phyloP scores from a whole-genome alignment of 2,888 invertebrate species.

The Pardosa pseudoannulata region DNA sequence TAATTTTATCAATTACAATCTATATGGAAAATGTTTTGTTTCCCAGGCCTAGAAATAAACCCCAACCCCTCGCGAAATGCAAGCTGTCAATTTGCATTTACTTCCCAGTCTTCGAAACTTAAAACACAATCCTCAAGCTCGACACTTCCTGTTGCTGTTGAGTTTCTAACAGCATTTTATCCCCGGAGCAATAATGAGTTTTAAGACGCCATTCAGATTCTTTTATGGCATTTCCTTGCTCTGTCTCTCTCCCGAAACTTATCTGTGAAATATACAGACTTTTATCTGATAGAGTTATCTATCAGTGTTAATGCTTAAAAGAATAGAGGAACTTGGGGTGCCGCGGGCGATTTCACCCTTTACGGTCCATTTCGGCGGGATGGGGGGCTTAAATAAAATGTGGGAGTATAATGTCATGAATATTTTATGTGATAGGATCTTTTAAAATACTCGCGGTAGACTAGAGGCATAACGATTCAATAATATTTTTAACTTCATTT shows the following conservation, averaged over 20 bases:
- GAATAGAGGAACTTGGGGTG: neutral
- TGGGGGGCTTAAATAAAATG: conserved; percentile 7
- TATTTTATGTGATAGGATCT: too few species aligned
- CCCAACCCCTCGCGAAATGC: too few species aligned
- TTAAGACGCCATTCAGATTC: neutral
- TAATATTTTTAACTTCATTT: too few species aligned
- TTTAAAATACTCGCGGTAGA: too few species aligned
- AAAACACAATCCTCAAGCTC: too few species aligned
- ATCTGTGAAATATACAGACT: conserved; percentile 7
- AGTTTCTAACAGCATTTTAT: neutral
- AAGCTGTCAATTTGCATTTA: too few species aligned
- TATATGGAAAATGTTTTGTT: too few species aligned
- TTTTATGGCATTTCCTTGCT: neutral
- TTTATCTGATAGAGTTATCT: conserved; percentile 3
- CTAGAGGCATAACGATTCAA: too few species aligned
- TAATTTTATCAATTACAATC: too few species aligned
- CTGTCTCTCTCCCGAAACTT: neutral
- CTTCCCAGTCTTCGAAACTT: too few species aligned
- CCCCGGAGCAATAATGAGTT: neutral
- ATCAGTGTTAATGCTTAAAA: neutral
- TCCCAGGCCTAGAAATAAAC: too few species aligned
- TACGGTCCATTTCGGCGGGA: neutral
- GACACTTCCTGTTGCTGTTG: neutral
- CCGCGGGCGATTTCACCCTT: neutral
- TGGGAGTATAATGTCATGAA: too few species aligned